phyloP scores from a whole-genome alignment of 2,888 invertebrate species.

The Lathronympha strigana region DNA sequence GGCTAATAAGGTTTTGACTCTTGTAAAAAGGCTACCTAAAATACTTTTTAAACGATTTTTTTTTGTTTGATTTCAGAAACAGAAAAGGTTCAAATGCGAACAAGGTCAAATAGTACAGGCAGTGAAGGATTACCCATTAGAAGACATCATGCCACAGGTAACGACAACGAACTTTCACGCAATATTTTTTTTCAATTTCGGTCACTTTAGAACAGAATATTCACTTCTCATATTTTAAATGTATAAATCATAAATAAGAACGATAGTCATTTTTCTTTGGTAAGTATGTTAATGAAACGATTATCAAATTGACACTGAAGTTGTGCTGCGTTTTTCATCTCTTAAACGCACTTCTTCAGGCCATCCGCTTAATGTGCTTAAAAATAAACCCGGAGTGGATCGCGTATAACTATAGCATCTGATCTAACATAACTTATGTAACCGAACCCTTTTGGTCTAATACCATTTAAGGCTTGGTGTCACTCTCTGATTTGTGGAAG shows the following conservation, averaged over 20 bases:
- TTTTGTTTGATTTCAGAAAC: slow-evolving; percentile 65
- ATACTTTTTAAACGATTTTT: slow-evolving; percentile 23
- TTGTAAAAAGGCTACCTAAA: too few relatives aligned
- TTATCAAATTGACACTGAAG: slow-evolving; percentile 39
- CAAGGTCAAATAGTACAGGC: slow-evolving; percentile 83
- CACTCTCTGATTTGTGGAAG: neutral
- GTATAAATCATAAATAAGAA: neutral
- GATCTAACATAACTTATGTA: neutral
- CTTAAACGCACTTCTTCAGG: neutral
- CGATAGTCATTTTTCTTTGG: slow-evolving; percentile 25
- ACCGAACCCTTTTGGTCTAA: neutral
- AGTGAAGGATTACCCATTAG: slow-evolving; percentile 83
- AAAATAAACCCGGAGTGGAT: slow-evolving; percentile 3
- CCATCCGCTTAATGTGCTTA: slow-evolving; percentile 5
- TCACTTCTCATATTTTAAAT: slow-evolving; percentile 15
- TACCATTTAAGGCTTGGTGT: neutral
- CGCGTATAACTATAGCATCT: slow-evolving; percentile 11
- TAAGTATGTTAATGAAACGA: slow-evolving; percentile 39
- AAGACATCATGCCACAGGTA: slow-evolving; percentile 84
- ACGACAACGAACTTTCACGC: neutral
- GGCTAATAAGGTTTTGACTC: too few relatives aligned
- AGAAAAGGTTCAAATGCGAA: slow-evolving; percentile 83
- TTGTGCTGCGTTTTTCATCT: slow-evolving; percentile 49
- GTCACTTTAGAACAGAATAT: slow-evolving; percentile 13
- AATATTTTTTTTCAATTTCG: neutral